Evolutionary conservation across 2,113 vertebrate species (phyloP).

Genomic region (Heterotis niloticus): DNA sequence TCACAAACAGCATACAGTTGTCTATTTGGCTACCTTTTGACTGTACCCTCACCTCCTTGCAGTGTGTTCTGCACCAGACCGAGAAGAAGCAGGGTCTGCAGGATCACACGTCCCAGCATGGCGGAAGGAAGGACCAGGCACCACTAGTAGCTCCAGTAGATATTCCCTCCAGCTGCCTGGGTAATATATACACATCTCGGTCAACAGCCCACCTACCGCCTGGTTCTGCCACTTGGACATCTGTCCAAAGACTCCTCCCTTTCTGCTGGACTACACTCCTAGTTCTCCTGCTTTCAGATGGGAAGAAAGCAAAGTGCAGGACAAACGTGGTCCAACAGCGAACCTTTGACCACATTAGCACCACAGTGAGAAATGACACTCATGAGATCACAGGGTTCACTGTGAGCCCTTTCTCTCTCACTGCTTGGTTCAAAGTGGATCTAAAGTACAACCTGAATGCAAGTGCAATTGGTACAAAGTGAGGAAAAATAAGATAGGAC

Average conservation of each 20-base stretch:
- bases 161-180: neutral
- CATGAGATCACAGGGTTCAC: no score
- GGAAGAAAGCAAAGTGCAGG: neutral
- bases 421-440: no score
- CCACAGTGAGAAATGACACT: no score
- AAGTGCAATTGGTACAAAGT: no score
- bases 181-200: conserved; percentile 18
- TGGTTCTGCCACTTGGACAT: conserved; percentile 5
- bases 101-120: conserved; percentile 52
- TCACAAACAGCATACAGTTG: no score
- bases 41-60: conserved; percentile 37
- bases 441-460: no score
- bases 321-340: neutral
- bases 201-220: neutral
- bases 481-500: no score
- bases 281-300: neutral
- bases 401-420: no score
- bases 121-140: conserved; percentile 28
- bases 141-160: conserved; percentile 32
- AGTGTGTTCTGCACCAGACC: conserved; percentile 48
- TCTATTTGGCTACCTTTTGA: no score
- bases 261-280: neutral
- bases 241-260: conserved; percentile 1
- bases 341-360: no score
- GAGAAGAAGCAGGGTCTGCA: conserved; percentile 50